Percentiles rank a stretch among this genome's conserved stretches.
Evolutionary conservation across 2,113 vertebrate genomes (phyloP).

Genomic region (Chlorocebus sabaeus): DNA sequence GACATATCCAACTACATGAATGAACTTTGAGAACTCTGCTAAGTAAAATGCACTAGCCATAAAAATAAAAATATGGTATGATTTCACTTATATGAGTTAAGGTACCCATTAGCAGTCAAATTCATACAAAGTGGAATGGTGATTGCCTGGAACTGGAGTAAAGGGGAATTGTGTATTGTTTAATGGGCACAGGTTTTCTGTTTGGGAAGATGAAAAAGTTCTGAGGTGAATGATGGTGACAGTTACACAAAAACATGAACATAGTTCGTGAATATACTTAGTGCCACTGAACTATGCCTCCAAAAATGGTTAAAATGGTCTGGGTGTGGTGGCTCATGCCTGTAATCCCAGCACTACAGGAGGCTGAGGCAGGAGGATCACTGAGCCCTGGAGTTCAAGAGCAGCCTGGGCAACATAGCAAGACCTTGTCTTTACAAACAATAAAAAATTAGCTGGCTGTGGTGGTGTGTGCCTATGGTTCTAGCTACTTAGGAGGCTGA

Average conservation of each 20-base stretch:
- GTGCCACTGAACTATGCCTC: background rate
- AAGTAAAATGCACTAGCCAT: background rate
- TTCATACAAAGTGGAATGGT: background rate
- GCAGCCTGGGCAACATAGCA: no score
- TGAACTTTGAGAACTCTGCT: background rate
- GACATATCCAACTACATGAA: background rate
- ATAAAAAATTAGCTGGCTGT: no score
- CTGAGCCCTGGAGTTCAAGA: no score
- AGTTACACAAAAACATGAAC: background rate
- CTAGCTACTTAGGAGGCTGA: no score
- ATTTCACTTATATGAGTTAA: background rate
- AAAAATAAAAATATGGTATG: background rate
- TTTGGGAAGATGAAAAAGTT: background rate
- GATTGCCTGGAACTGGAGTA: background rate
- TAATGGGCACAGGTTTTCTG: background rate
- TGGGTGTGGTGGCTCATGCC: no score
- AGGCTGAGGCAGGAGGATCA: no score
- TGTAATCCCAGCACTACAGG: no score
- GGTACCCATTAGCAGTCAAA: background rate
- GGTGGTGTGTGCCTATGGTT: no score
- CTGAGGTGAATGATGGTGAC: background rate
- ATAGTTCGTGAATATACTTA: background rate
- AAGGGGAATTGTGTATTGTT: background rate
- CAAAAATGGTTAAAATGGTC: background rate
- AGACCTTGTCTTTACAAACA: no score